These are phyloP conservation scores for Falco peregrinus DNA, from an alignment of 2,797 vertebrate species.

Conservation along the genomic window DNA sequence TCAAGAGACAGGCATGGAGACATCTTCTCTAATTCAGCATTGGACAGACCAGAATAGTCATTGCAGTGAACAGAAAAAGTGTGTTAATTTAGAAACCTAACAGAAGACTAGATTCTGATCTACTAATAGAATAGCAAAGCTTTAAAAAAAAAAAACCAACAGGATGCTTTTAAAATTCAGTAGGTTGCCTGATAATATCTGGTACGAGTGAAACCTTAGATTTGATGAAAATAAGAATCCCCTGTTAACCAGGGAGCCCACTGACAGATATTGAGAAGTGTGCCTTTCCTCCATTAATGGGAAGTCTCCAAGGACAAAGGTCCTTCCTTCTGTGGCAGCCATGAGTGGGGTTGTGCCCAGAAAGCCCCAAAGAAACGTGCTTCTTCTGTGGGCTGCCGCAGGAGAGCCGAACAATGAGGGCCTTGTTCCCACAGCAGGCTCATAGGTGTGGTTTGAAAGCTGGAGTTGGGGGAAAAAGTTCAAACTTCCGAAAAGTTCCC, in stretches of 20 bases:
- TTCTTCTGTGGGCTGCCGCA: not conserved
- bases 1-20: accelerated
- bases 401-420: constrained; percentile 25
- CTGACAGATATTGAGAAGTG: not conserved
- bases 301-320: not conserved
- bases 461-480: constrained; percentile 2
- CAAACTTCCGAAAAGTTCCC: not conserved
- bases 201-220: constrained; percentile 33
- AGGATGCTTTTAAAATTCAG: constrained; percentile 46
- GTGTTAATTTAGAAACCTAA: constrained; percentile 9
- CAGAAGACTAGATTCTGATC: constrained; percentile 6
- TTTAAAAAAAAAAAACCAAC: not conserved
- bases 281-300: not conserved
- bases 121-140: constrained; percentile 43
- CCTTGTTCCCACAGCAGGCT: constrained; percentile 39
- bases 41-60: not conserved
- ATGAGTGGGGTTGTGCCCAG: not conserved
- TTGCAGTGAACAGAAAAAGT: not conserved
- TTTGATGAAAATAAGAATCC: constrained; percentile 7
- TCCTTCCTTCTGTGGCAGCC: not conserved
- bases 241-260: not conserved
- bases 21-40: not conserved
- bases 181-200: constrained; percentile 34
- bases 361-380: not conserved
- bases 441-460: constrained; percentile 29